phyloP scores from a whole-genome alignment of 1,140 invertebrate genomes.

The Physella acuta region DNA sequence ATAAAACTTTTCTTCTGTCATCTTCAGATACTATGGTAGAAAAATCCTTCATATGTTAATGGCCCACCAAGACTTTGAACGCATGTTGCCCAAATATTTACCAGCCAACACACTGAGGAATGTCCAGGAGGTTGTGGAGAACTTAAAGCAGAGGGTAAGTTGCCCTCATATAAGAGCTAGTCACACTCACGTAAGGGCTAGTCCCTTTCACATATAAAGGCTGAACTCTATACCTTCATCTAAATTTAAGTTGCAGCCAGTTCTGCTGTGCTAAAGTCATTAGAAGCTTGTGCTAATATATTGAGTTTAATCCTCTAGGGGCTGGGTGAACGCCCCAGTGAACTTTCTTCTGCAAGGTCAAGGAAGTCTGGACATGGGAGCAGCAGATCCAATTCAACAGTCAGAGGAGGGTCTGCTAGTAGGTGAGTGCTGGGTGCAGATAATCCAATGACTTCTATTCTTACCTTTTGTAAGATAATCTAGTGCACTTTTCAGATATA shows the following conservation, averaged over 20 bases:
- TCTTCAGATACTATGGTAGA: constrained; percentile 69
- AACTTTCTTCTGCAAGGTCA: constrained; percentile 50
- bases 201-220: too few species aligned
- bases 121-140: constrained; percentile 70
- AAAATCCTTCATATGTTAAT: constrained; percentile 68
- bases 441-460: too few species aligned
- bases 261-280: neutral
- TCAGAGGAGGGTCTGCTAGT: constrained; percentile 51
- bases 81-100: constrained; percentile 68
- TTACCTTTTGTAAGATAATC: too few species aligned
- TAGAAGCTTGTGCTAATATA: neutral
- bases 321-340: constrained; percentile 54
- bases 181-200: too few species aligned
- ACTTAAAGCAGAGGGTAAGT: constrained; percentile 61
- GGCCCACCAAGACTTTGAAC: constrained; percentile 68
- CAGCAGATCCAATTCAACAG: constrained; percentile 46
- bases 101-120: constrained; percentile 68
- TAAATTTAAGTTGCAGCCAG: too few species aligned
- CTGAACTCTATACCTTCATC: too few species aligned
- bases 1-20: constrained; percentile 21
- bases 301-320: constrained; percentile 37
- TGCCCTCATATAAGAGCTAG: too few species aligned
- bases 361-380: constrained; percentile 49
- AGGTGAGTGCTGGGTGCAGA: constrained; percentile 43
- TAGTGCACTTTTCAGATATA: too few species aligned